Conservation (phyloP, 2,797 vertebrate genomes). For the Peromyscus melanophrys region DNA sequence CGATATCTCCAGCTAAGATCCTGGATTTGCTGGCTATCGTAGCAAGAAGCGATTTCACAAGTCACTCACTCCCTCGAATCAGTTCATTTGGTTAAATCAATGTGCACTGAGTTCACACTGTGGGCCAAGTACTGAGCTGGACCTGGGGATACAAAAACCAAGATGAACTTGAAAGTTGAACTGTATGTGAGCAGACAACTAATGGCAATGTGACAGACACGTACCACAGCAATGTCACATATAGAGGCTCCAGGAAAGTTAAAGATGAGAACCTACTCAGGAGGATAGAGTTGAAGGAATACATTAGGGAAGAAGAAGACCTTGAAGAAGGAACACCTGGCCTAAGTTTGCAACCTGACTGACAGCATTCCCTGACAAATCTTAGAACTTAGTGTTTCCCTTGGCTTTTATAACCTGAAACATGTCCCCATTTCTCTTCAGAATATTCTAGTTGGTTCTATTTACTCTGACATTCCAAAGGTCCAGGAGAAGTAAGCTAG, state of each 20-base stretch:
- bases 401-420: slow-evolving; percentile 36
- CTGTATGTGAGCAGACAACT: neutral
- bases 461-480: slow-evolving; percentile 5
- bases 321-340: neutral
- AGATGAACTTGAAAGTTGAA: neutral
- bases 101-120: neutral
- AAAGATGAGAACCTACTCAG: neutral
- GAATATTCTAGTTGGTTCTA: neutral
- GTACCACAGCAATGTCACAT: neutral
- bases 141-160: slow-evolving; percentile 37
- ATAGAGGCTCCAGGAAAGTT: neutral
- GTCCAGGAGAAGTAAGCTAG: neutral
- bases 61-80: slow-evolving; percentile 43
- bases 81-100: slow-evolving; percentile 31
- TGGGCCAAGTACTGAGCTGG: slow-evolving; percentile 8
- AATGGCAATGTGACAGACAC: neutral
- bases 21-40: neutral
- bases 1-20: neutral
- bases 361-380: slow-evolving; percentile 13
- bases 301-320: neutral
- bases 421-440: neutral
- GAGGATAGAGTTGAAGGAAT: neutral
- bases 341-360: slow-evolving; percentile 34
- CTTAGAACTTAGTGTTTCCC: neutral
- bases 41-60: slow-evolving; percentile 45